Base-by-base conservation (phyloP, 2,888 invertebrate genomes). In the Hydriomena furcata region DNA sequence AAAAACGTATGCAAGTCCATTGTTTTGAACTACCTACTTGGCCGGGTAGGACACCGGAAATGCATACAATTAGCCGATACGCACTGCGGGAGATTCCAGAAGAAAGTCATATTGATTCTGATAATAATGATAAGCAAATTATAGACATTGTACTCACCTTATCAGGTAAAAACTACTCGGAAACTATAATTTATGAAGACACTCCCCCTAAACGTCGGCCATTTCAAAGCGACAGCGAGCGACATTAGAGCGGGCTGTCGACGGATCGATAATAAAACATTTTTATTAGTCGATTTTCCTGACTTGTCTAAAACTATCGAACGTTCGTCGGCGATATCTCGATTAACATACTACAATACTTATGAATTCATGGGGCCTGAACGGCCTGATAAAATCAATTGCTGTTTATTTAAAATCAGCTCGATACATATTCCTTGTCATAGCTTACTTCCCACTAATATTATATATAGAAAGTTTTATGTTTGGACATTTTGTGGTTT, bases 191-290 rank as follows among this genome's bases (percentile, higher is more conserved):
- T 84, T 76, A 72, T 66, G 72, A 73, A 82, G 87, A 85, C 87
- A 90, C 89, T 88, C 89, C 88, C 86, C 87, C 84, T 88, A 90
- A 74, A 87, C 81, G 87, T 87, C 89, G 84, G 89, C 89, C 89
- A 90, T 89, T 89, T 87, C 86, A 84, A 81, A 84, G 83, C 85
- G 80, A 86, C 82, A 78, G 17, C 17, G 17, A 17, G 17, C 17
- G 17, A 4, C 17, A 17, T 2, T 56, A 54, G 64, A 65, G 5
- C 10, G 4, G 8, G 17, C 2, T 17, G 17, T 17, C 57, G 55
- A 64, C 61, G 70, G 81, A 84, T 85, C 84, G 79, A 84, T 83
- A 83, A 68, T 11, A 10, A 11, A 57, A 51, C 43, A 13, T 58
- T 58, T 52, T 58, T 31, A 6, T 7, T 17, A 55, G 47, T 62